Evolutionary conservation across 2,113 vertebrate genomes (phyloP).

Genomic region (Micronycteris hirsuta): DNA sequence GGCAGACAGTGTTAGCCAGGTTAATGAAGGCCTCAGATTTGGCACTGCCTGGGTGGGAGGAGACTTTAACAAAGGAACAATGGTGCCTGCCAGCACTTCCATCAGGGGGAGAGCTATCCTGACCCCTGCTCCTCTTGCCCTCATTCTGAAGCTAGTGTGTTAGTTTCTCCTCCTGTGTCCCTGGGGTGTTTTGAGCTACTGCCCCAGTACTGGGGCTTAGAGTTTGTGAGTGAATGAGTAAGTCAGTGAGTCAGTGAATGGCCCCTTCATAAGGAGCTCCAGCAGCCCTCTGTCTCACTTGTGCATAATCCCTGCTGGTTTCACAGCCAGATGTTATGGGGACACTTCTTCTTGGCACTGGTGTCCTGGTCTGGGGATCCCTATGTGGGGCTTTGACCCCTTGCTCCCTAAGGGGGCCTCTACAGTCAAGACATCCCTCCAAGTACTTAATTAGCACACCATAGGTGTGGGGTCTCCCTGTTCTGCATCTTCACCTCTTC

Average conservation of each 20-base stretch:
- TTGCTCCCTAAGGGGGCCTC: not conserved
- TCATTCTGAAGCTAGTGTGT: not conserved
- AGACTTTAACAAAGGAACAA: not conserved
- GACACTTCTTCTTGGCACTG: not conserved
- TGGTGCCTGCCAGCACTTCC: not conserved
- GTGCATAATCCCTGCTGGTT: not conserved
- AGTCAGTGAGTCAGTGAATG: no score
- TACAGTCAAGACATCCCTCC: not conserved
- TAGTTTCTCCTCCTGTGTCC: not conserved
- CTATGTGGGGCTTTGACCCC: not conserved
- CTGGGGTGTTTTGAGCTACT: not conserved
- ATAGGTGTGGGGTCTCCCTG: not conserved
- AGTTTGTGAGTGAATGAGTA: not conserved
- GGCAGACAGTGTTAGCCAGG: not conserved
- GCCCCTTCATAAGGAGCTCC: not conserved
- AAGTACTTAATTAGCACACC: not conserved
- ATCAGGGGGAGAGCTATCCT: not conserved
- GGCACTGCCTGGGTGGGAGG: not conserved
- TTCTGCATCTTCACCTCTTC: not conserved
- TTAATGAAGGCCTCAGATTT: not conserved
- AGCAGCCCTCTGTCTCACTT: not conserved
- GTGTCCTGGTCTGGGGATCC: not conserved
- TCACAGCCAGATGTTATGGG: not conserved
- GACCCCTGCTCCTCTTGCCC: not conserved
- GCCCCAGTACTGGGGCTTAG: not conserved